Evolutionary conservation across 2,888 invertebrate genomes (phyloP).

Genomic region (Aplocera efformata): DNA sequence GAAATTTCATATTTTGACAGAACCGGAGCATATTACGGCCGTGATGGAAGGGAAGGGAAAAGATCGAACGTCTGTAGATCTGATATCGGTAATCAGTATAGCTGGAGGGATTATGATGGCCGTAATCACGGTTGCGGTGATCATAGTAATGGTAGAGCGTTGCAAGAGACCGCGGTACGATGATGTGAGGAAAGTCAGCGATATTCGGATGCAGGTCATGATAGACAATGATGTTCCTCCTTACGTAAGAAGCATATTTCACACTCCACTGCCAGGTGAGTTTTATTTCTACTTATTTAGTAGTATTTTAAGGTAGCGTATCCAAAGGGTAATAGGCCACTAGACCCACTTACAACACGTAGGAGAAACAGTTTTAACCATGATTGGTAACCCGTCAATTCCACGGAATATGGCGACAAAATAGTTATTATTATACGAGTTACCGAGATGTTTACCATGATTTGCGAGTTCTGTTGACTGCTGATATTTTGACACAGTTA

Average conservation of each 20-base stretch:
- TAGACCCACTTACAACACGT: too few species aligned
- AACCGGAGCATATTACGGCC: constrained; percentile 77
- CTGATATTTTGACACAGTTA: too few species aligned
- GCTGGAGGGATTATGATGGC: constrained; percentile 76
- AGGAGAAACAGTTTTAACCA: too few species aligned
- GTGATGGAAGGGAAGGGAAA: constrained; percentile 70
- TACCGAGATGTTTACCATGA: too few species aligned
- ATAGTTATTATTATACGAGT: too few species aligned
- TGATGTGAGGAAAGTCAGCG: constrained; percentile 65
- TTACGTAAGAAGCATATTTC: constrained; percentile 78
- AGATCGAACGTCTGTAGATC: constrained; percentile 61
- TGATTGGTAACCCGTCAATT: too few species aligned
- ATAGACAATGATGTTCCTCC: constrained; percentile 72
- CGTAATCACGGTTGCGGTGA: constrained; percentile 70
- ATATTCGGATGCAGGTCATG: constrained; percentile 71
- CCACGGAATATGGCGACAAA: too few species aligned
- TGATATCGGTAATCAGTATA: constrained; percentile 74
- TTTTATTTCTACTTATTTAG: too few species aligned
- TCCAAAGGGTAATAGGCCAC: too few species aligned
- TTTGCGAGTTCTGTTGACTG: too few species aligned
- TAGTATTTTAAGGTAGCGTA: too few species aligned
- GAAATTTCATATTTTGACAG: constrained; percentile 78
- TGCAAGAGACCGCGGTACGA: constrained; percentile 65
- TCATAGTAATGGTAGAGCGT: constrained; percentile 73
- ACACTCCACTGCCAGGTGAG: constrained; percentile 79